phyloP scores from a whole-genome alignment of 1,140 invertebrate species.

The Drosophila cardini region DNA sequence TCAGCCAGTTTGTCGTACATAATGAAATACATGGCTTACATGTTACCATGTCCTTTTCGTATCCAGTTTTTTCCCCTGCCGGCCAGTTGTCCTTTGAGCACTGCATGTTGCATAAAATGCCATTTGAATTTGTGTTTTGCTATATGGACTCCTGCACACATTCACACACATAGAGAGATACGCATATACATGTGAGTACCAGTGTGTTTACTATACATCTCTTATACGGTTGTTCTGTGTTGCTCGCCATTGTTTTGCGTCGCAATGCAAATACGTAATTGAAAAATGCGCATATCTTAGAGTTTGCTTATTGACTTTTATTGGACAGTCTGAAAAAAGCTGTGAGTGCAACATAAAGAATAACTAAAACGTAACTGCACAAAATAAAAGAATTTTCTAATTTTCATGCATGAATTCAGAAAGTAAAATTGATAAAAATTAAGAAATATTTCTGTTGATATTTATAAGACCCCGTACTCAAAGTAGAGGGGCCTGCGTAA shows the following conservation, averaged over 20 bases:
- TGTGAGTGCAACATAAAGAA: not conserved
- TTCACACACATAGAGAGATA: not conserved
- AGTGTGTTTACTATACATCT: not conserved
- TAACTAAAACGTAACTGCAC: conserved; percentile 12
- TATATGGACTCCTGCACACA: conserved; percentile 22
- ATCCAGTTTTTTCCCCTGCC: not conserved
- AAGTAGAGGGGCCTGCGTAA: no score
- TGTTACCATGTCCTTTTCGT: conserved; percentile 49
- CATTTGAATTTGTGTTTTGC: conserved; percentile 78
- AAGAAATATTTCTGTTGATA: no score
- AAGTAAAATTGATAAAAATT: no score
- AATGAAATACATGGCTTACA: conserved; percentile 81
- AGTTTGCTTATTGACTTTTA: conserved; percentile 78
- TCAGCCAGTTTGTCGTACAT: conserved; percentile 80
- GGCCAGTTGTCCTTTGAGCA: conserved; percentile 1
- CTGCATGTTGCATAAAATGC: conserved; percentile 60
- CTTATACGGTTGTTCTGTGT: conserved; percentile 14
- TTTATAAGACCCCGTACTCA: no score
- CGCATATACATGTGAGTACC: not conserved
- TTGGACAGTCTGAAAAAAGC: conserved; percentile 63
- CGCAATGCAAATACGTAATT: conserved; percentile 74
- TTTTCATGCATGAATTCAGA: not conserved
- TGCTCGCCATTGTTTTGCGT: conserved; percentile 51
- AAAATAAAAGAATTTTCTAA: not conserved
- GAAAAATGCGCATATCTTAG: conserved; percentile 78